A percentile compares a stretch with the other conserved stretches of the same genome.
These are phyloP conservation scores for Galaxea fascicularis DNA, from an alignment of 92 coral and sea anemone species.

Conservation along the genomic window DNA sequence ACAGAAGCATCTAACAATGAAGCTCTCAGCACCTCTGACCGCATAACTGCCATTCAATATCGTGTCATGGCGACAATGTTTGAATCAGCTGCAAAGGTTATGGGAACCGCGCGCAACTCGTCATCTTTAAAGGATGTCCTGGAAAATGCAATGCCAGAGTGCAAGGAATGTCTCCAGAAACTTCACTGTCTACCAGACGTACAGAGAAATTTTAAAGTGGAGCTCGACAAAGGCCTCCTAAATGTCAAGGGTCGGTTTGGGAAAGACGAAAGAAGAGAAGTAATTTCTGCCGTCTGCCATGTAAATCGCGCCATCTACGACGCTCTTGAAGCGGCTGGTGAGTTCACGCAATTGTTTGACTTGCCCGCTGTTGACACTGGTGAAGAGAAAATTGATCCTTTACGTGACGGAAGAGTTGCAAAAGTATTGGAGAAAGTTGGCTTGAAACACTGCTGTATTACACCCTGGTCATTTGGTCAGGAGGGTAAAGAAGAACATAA, in stretches of 20 bases:
- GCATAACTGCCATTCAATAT: not conserved
- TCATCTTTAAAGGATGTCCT: not conserved
- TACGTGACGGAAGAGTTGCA: not conserved
- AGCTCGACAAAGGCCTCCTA: not conserved
- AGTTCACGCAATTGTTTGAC: not conserved
- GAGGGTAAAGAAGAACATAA: conserved; percentile 17
- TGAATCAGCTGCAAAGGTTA: not conserved
- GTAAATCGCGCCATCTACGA: conserved; percentile 20
- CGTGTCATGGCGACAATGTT: conserved; percentile 9
- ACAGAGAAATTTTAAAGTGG: not conserved
- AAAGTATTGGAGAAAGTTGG: not conserved
- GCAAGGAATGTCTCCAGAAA: conserved; percentile 1
- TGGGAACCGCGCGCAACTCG: not conserved
- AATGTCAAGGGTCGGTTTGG: conserved; percentile 2
- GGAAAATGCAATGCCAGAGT: not conserved
- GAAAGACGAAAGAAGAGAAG: conserved; percentile 30
- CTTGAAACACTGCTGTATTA: not conserved
- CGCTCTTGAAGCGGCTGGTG: not conserved
- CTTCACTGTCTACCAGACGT: conserved; percentile 50
- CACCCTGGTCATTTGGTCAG: not conserved
- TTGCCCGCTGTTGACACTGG: not conserved
- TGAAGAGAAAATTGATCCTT: not conserved
- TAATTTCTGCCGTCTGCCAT: conserved; percentile 13
- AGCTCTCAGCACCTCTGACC: not conserved
- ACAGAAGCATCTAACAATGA: not conserved